Evolutionary conservation across 2,797 vertebrate genomes (phyloP), one percentile per base, ranked within the genome.

Genomic region (Gymnoscopelus braueri): DNA sequence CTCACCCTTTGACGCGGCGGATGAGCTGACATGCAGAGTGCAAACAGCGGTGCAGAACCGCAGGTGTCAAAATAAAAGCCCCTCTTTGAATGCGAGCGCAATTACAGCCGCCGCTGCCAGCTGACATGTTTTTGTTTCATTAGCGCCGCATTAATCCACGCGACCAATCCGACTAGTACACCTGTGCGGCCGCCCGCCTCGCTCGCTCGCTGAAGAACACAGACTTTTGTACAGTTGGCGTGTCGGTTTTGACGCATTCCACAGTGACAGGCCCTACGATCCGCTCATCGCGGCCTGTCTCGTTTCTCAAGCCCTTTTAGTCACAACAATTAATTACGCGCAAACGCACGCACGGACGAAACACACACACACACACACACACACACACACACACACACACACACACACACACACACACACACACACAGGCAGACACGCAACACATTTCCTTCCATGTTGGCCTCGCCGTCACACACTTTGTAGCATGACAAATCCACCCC

Each of bases 81-180:
- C 39, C 51, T 23, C 12, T 6, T 1, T 39, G 74, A 80, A 53
- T 15, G 1, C 0, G 0, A 44, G 79, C 81, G 83, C 88, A 85
- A 88, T 90, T 90, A 86, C 75, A 19, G 19, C 71, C 14, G 53
- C 81, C 69, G 75, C 82, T 71, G 68, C 72, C 73, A 87, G 63
- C 79, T 72, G 87, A 91, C 90, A 90, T 94, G 94, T 96, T 96
- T 96, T 94, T 87, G 91, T 97, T 96, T 95, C 93, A 95, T 96
- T 95, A 95, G 93, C 87, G 67, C 92, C 87, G 87, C 86, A 90
- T 93, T 93, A 94, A 91, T 92, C 86, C 91, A 88, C 84, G 87
- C 92, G 92, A 91, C 94, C 39, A 44, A 44, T 44, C 39, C 90
- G 90, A 90, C 81, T 73, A 60, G 67, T 85, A 74, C 85, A 87